phyloP scores from a whole-genome alignment of 2,113 vertebrate species.

The Sylvilagus bachmani region DNA sequence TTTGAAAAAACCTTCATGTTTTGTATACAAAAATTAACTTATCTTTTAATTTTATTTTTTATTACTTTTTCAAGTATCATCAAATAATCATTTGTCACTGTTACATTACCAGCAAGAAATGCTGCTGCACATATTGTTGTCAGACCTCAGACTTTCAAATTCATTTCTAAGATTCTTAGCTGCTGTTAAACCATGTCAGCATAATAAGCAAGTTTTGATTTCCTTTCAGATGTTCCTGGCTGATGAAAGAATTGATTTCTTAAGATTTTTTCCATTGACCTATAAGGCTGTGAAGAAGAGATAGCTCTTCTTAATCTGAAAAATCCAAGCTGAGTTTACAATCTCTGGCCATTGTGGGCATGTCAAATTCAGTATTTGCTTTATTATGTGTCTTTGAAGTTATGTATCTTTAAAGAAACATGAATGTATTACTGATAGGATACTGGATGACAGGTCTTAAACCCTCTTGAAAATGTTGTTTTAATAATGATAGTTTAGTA shows the following conservation, averaged over 20 bases:
- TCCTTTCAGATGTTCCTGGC: constrained; percentile 80
- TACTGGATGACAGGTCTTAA: constrained; percentile 19
- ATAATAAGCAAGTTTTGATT: constrained; percentile 87
- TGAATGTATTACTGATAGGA: constrained; percentile 53
- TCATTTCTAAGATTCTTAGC: constrained; percentile 81
- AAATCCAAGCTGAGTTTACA: constrained; percentile 59
- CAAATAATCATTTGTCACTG: constrained; percentile 60
- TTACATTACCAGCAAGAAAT: constrained; percentile 77
- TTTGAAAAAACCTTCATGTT: too few relatives aligned
- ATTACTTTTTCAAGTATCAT: too few relatives aligned
- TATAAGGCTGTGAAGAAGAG: constrained; percentile 71
- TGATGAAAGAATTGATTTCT: constrained; percentile 78
- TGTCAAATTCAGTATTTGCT: constrained; percentile 43
- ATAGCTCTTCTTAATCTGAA: constrained; percentile 74
- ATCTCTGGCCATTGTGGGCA: not conserved
- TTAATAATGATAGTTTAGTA: constrained; percentile 34
- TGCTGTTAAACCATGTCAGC: constrained; percentile 81
- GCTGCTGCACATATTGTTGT: constrained; percentile 80
- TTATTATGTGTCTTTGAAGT: constrained; percentile 15
- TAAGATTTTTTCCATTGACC: constrained; percentile 80
- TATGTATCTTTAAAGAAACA: constrained; percentile 60
- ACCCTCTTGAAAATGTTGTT: constrained; percentile 57
- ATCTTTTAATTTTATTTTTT: too few relatives aligned
- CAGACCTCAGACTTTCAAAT: constrained; percentile 80
- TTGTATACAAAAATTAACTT: too few relatives aligned